Evolutionary conservation across 1,140 invertebrate genomes (phyloP).

Genomic region (Drosophila tsacasi): DNA sequence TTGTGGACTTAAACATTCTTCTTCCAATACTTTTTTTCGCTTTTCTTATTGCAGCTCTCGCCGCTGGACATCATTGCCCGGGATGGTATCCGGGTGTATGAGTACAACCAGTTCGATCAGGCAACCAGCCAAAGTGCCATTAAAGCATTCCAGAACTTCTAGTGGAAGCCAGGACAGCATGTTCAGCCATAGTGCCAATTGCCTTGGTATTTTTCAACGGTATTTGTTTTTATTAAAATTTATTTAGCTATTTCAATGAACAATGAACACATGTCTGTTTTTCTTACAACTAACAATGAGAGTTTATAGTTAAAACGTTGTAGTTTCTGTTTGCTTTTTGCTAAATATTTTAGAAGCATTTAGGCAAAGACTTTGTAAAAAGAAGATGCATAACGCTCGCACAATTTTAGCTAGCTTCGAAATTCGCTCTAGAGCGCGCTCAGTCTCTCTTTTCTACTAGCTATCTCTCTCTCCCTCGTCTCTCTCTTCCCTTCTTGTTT

Average conservation of each 20-base stretch:
- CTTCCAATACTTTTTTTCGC: neutral
- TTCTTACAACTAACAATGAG: neutral
- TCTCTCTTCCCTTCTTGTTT: no score
- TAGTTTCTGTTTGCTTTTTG: no score
- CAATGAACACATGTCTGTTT: neutral
- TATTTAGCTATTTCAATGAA: neutral
- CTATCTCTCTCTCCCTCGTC: no score
- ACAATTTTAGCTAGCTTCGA: neutral
- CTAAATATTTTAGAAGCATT: no score
- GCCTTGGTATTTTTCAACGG: neutral
- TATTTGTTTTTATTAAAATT: conserved; percentile 12
- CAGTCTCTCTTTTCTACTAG: neutral
- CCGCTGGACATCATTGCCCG: conserved; percentile 58
- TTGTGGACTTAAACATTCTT: neutral
- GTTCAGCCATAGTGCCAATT: conserved; percentile 8
- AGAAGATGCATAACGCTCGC: neutral
- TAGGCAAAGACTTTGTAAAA: no score
- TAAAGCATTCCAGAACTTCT: conserved; percentile 67
- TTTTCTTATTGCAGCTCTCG: conserved; percentile 32
- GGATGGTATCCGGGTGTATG: conserved; percentile 51
- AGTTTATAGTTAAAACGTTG: no score
- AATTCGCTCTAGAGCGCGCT: neutral
- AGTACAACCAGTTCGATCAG: conserved; percentile 33
- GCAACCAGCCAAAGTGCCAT: conserved; percentile 37
- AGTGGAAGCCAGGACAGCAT: neutral